Evolutionary conservation across 1,140 invertebrate species (phyloP).

Genomic region (Drosophila repletoides): DNA sequence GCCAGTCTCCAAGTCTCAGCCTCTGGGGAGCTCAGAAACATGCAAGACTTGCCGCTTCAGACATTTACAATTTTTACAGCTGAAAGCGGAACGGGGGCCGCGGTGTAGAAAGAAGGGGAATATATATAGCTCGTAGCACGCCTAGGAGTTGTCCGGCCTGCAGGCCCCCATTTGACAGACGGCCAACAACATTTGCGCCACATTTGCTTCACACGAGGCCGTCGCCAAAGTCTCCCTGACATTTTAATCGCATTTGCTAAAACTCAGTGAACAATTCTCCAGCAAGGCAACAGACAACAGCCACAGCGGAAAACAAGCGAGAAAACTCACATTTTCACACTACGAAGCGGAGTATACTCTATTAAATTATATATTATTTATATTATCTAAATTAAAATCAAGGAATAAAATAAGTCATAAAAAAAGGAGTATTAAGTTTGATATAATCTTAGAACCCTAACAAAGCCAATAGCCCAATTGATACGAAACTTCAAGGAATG

Average conservation of each 20-base stretch:
- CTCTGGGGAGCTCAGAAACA: conserved; percentile 8
- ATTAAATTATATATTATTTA: not conserved
- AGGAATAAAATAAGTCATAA: too few species aligned
- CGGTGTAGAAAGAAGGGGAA: not conserved
- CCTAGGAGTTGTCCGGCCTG: not conserved
- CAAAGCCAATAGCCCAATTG: too few species aligned
- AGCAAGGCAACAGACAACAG: conserved; percentile 29
- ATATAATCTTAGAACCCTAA: too few species aligned
- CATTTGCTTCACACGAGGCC: conserved; percentile 78
- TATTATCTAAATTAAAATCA: not conserved
- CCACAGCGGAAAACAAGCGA: conserved; percentile 10
- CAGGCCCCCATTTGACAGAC: conserved; percentile 60
- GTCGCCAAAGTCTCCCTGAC: conserved; percentile 66
- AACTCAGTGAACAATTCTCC: conserved; percentile 81
- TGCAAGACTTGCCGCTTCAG: conserved; percentile 58
- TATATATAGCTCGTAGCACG: too few species aligned
- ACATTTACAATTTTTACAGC: conserved; percentile 67
- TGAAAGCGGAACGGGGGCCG: not conserved
- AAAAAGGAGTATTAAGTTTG: too few species aligned
- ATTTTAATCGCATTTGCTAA: conserved; percentile 82
- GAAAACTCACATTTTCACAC: conserved; percentile 17
- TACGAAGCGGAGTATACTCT: not conserved
- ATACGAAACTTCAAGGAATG: too few species aligned
- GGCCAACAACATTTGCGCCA: conserved; percentile 78
- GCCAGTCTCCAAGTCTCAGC: not conserved